phyloP scores from a whole-genome alignment of 2,888 invertebrate species.

The Drosophila nr. fundita region DNA sequence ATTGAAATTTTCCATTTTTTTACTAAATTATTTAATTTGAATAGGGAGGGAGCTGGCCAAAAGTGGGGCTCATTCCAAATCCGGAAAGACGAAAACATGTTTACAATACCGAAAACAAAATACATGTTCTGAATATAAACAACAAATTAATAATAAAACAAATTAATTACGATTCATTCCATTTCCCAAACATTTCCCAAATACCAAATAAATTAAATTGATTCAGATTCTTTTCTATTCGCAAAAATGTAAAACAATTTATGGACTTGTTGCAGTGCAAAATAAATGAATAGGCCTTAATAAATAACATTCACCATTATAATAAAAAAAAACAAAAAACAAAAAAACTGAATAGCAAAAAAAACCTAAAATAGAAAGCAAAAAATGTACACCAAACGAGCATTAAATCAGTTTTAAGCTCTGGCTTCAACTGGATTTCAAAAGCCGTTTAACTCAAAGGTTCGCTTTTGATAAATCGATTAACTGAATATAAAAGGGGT shows the following conservation, averaged over 20 bases:
- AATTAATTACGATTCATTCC: too few relatives aligned
- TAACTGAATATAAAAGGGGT: slow-evolving; percentile 4
- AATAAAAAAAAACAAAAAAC: background rate
- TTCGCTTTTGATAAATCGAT: slow-evolving; percentile 10
- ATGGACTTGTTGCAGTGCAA: background rate
- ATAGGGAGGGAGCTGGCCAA: too few relatives aligned
- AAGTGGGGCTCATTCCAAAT: too few relatives aligned
- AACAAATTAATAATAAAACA: too few relatives aligned
- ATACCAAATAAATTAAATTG: background rate
- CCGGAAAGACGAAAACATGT: too few relatives aligned
- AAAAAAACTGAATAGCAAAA: background rate
- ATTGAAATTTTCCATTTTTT: background rate
- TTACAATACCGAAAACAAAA: too few relatives aligned
- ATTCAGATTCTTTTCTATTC: background rate
- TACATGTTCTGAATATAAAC: too few relatives aligned
- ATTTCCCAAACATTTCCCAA: too few relatives aligned
- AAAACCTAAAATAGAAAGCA: background rate
- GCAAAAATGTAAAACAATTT: background rate
- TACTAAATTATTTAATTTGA: background rate
- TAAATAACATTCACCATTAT: background rate
- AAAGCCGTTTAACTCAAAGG: slow-evolving; percentile 22
- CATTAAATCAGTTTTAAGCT: slow-evolving; percentile 14
- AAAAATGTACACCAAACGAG: background rate
- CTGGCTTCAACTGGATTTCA: slow-evolving; percentile 1
- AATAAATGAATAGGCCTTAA: background rate